phyloP scores from a whole-genome alignment of 2,113 vertebrate species.

The Halcyon senegalensis region DNA sequence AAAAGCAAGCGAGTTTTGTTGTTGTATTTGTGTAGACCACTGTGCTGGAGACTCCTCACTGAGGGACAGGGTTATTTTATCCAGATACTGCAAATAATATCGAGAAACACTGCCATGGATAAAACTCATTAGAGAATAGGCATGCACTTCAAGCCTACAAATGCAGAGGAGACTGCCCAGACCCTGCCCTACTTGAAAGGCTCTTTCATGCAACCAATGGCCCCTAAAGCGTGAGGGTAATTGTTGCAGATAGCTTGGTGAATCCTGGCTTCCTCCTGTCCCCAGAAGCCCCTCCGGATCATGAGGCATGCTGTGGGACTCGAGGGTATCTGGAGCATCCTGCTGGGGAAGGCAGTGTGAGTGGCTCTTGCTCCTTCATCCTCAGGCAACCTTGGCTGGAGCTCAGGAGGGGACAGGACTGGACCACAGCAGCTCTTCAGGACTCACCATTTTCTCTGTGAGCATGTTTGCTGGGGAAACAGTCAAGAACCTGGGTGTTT shows the following conservation, averaged over 20 bases:
- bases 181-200: neutral
- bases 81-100: neutral
- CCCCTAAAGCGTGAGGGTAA: neutral
- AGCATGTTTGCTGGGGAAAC: neutral
- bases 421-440: neutral
- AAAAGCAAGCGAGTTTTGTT: neutral
- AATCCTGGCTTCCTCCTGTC: neutral
- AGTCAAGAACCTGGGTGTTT: neutral
- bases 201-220: neutral
- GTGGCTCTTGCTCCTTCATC: neutral
- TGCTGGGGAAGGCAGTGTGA: accelerated
- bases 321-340: neutral
- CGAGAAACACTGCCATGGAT: neutral
- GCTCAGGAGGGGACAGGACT: neutral
- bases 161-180: neutral
- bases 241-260: neutral
- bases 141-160: neutral
- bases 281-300: neutral
- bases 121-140: neutral
- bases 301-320: accelerated
- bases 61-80: neutral
- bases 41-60: slow-evolving; percentile 1
- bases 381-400: neutral
- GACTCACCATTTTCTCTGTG: neutral
- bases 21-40: slow-evolving; percentile 20